Percentiles rank a stretch among this genome's conserved stretches.
These are phyloP conservation scores for Caloenas nicobarica DNA, from an alignment of 2,113 vertebrate species.

Conservation along the genomic window DNA sequence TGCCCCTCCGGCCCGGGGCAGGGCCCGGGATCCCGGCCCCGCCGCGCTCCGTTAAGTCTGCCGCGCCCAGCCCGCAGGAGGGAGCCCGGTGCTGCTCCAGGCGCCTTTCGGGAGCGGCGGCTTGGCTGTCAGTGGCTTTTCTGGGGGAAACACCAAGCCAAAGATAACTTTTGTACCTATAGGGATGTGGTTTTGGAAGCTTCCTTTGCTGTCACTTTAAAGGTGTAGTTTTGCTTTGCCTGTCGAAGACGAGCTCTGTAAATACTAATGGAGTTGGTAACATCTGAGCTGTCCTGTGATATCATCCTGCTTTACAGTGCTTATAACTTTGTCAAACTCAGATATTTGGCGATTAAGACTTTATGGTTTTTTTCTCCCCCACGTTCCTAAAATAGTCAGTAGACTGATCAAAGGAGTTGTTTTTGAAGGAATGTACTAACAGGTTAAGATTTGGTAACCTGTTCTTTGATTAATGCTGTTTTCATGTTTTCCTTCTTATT, in stretches of 20 bases:
- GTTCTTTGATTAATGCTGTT: neutral
- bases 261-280: neutral
- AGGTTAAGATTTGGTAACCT: neutral
- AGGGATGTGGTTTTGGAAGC: fast-evolving
- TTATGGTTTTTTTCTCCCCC: neutral
- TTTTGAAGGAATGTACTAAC: neutral
- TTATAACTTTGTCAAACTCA: neutral
- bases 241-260: neutral
- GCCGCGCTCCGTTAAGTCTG: no score
- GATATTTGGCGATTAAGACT: neutral
- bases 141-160: neutral
- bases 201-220: fast-evolving
- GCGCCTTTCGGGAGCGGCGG: neutral
- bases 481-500: neutral
- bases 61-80: neutral
- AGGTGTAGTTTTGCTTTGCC: neutral
- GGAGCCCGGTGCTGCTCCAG: neutral
- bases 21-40: neutral
- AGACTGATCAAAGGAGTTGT: neutral
- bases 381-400: neutral
- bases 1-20: neutral
- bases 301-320: neutral
- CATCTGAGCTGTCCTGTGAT: fast-evolving
- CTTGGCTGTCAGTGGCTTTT: neutral
- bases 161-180: neutral